Evolutionary conservation across 2,113 vertebrate genomes (phyloP).

Genomic region (rabbit (Oryctolagus cuniculus)): mOryCun1.1 NC_091451.1:23377001-23377500

Average conservation of each 20-base stretch:
- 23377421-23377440: no score
- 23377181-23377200: background rate
- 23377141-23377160: background rate
- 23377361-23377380: background rate
- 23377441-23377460: no score
- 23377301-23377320: background rate
- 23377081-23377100: background rate
- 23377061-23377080: no score
- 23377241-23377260: background rate
- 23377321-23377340: background rate
- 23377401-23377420: slow-evolving; percentile 25
- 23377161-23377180: background rate
- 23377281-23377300: background rate
- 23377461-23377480: no score
- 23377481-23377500: no score
- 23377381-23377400: background rate
- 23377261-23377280: background rate
- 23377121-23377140: background rate
- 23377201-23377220: background rate
- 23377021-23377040: background rate
- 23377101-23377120: background rate
- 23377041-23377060: background rate
- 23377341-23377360: background rate
- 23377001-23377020: background rate
- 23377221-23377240: background rate